phyloP scores from a whole-genome alignment of 2,113 vertebrate genomes.

The Alexandromys fortis region DNA sequence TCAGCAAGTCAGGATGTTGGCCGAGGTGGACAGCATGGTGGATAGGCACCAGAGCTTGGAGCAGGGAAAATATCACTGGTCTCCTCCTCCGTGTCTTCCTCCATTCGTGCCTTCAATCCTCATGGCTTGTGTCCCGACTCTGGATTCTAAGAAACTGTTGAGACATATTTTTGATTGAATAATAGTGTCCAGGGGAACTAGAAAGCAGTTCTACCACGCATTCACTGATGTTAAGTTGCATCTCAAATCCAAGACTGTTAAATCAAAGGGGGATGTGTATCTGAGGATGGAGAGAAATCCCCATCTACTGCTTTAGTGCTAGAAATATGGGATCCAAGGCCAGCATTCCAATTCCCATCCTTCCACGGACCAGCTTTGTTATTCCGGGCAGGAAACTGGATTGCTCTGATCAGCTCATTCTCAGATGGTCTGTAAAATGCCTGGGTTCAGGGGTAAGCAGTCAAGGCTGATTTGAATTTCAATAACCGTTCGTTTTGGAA shows the following conservation, averaged over 20 bases:
- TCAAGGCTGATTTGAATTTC: conserved; percentile 13
- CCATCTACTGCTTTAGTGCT: conserved; percentile 13
- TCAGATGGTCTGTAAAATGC: conserved; percentile 36
- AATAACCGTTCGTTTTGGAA: conserved; percentile 50
- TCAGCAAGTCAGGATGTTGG: not conserved
- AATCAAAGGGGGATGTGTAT: not conserved
- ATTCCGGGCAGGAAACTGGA: conserved; percentile 31
- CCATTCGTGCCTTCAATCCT: not conserved
- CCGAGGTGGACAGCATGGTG: not conserved
- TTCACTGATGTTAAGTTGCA: conserved; percentile 46
- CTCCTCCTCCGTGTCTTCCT: not conserved
- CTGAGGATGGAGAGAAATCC: conserved; percentile 48
- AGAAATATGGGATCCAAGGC: not conserved
- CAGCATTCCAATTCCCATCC: not conserved
- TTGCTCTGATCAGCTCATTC: conserved; percentile 43
- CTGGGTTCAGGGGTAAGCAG: not conserved
- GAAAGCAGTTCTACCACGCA: conserved; percentile 23
- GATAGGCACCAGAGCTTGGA: not conserved
- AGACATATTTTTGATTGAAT: conserved; percentile 58
- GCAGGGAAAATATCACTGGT: not conserved
- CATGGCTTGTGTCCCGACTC: not conserved
- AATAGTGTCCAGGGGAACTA: conserved; percentile 11
- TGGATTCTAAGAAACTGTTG: not conserved
- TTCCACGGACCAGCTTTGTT: not conserved
- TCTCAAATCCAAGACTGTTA: conserved; percentile 48